Percentiles rank a stretch among this genome's conserved stretches.
Conservation (phyloP, 2,888 invertebrate species). For the Noctua janthe region DNA sequence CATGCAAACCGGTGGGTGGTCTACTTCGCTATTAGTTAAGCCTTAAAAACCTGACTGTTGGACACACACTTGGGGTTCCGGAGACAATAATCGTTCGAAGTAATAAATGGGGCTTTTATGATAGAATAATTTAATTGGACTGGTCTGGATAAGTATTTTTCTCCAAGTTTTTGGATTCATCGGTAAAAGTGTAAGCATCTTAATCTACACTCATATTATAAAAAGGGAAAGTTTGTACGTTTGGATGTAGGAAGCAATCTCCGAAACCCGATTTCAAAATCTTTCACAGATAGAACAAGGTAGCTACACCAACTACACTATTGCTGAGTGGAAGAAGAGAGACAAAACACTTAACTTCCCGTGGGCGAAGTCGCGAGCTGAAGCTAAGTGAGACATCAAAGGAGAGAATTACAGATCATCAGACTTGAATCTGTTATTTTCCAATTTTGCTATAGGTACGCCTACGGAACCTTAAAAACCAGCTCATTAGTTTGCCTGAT, state of each 20-base stretch:
- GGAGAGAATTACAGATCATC: neutral
- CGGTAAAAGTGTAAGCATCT: neutral
- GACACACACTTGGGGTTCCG: conserved; percentile 13
- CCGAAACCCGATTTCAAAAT: neutral
- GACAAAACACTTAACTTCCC: neutral
- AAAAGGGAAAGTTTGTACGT: neutral
- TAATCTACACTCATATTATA: neutral
- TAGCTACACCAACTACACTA: neutral
- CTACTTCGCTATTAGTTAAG: conserved; percentile 35
- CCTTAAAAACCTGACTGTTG: conserved; percentile 35
- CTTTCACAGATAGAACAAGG: neutral
- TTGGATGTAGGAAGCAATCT: neutral
- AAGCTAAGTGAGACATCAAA: neutral
- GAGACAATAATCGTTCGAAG: neutral
- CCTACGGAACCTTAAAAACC: conserved; percentile 18
- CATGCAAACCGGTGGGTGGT: conserved; percentile 51
- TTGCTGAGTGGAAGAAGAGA: neutral
- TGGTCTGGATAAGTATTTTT: neutral
- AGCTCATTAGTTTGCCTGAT: conserved; percentile 13
- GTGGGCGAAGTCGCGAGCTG: neutral
- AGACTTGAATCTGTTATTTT: neutral
- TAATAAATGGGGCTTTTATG: neutral
- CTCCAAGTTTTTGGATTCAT: neutral
- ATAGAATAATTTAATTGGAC: neutral
- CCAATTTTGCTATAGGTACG: neutral